Conservation (phyloP, 30 jellyfish, hydroid and myxozoan genomes). For the Cassiopea xamachana region DNA sequence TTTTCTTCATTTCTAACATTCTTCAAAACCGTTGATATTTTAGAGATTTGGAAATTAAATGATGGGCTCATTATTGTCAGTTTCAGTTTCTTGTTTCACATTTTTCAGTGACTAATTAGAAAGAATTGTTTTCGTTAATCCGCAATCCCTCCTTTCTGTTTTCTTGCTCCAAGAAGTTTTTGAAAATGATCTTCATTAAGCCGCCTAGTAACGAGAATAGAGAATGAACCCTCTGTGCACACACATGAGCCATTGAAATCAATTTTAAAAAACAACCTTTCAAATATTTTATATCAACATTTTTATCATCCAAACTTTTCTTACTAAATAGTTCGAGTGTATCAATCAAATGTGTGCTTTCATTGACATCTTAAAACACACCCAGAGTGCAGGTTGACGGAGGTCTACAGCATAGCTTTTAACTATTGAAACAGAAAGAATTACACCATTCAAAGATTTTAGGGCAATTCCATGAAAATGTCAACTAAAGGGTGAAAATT, state of each 20-base stretch:
- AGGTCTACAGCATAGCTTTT: neutral
- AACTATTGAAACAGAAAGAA: too few relatives aligned
- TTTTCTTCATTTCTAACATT: neutral
- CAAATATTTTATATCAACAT: slow-evolving; percentile 1
- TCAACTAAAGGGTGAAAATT: too few relatives aligned
- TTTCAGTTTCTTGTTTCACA: slow-evolving; percentile 13
- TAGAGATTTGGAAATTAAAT: neutral
- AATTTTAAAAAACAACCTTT: slow-evolving; percentile 39
- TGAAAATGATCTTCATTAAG: slow-evolving; percentile 58
- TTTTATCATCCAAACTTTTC: neutral
- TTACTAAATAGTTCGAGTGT: slow-evolving; percentile 23
- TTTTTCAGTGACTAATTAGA: neutral
- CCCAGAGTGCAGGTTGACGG: neutral
- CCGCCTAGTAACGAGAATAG: slow-evolving; percentile 32
- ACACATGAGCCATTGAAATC: neutral
- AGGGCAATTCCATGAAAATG: too few relatives aligned
- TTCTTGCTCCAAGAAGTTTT: slow-evolving; percentile 25
- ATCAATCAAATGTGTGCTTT: slow-evolving; percentile 3
- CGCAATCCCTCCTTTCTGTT: slow-evolving; percentile 42
- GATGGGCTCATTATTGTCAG: slow-evolving; percentile 6
- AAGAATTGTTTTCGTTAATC: slow-evolving; percentile 56
- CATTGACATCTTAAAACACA: neutral
- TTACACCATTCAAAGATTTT: too few relatives aligned
- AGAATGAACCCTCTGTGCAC: neutral
- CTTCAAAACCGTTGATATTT: neutral